A percentile compares a stretch with the other conserved stretches of the same genome.
Conservation (phyloP, 2,113 vertebrate species). For the Aegotheles bennettii region DNA sequence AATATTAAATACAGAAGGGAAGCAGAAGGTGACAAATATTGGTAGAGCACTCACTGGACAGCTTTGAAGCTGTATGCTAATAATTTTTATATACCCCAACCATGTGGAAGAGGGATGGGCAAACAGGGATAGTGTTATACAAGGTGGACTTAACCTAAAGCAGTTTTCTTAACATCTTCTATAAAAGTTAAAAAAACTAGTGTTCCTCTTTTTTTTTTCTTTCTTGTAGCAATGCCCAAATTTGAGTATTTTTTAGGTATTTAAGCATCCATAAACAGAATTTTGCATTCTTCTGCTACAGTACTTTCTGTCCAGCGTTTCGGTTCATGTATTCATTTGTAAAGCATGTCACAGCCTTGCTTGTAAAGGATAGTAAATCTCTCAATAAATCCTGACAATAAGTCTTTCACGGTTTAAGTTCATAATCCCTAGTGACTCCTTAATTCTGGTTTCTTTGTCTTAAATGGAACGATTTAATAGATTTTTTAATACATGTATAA, state of each 20-base stretch:
- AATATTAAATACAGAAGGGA: neutral
- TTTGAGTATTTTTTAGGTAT: neutral
- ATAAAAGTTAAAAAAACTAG: neutral
- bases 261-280: neutral
- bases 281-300: neutral
- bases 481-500: neutral
- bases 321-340: neutral
- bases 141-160: neutral
- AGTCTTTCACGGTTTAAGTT: neutral
- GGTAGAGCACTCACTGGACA: neutral
- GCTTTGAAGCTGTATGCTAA: neutral
- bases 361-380: neutral
- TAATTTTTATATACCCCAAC: neutral
- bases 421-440: neutral
- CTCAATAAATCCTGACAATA: neutral
- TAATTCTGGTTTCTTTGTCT: neutral
- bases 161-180: neutral
- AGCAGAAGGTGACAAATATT: neutral
- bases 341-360: neutral
- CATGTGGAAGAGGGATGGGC: neutral
- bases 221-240: neutral
- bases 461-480: neutral
- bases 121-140: neutral
- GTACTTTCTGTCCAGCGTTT: neutral
- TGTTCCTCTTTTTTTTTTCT: neutral